Evolutionary conservation across 2,888 invertebrate species (phyloP), one percentile per base, ranked within the genome.

Genomic region (Oscheius sp.): DNA sequence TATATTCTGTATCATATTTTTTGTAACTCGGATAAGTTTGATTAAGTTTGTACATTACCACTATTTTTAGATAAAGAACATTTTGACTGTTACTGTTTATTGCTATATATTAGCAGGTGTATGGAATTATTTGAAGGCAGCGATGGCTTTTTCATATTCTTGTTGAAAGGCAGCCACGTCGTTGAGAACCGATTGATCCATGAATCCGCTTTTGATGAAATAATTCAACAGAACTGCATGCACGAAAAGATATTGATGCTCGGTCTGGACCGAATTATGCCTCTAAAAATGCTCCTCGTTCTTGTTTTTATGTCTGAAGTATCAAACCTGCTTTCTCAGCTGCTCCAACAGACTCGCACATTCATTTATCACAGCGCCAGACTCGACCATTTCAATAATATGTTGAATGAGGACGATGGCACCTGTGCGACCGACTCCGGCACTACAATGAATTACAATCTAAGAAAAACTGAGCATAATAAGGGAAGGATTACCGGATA

Each of bases 361-460:
- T 3, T 18, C 49, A 13, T 16, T 49, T 5, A 49, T 13, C 49
- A n/a, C 49, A n/a, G 16, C 16, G 29, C 29, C 29, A 21, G 9
- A 18, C 43, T 73, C 58, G 21, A 79, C 25, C 25, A 63, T 21
- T 23, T 58, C 74, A 13, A 74, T 16, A 18, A 29, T n/a, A 13
- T 35, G 69, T 41, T 77, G 68, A 35, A 77, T 58, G 55, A 73
- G 73, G 27, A 77, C 69, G 63, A 77, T 72, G 53, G 77, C 73
- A 18, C 78, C 78, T 7, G 78, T 76, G 5, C 76, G 72, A 35
- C 78, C 77, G 45, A 80, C 77, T 23, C 78, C 78, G n/a, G 78
- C 79, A 12, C 76, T 72, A 46, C 78, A 78, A 56, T 78, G 78
- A 5, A 78, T 72, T 23, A 76, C 45, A 35, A 78, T 76, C 35